Percentiles rank a stretch among this genome's conserved stretches.
phyloP scores from a whole-genome alignment of 2,797 vertebrate species.

The Apodemus agrarius region DNA sequence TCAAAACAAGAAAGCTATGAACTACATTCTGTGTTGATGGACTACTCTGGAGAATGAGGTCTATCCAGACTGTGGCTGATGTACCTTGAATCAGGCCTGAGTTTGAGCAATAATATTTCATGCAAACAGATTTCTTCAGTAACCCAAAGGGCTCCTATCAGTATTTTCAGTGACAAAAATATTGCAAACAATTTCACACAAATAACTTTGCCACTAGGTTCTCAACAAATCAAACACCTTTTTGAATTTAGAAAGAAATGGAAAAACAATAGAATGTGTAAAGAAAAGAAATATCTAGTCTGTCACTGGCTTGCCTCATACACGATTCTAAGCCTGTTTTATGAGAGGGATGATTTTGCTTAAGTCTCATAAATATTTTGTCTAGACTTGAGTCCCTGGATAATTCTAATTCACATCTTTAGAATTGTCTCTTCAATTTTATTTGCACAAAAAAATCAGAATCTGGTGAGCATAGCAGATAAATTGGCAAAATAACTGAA shows the following conservation, averaged over 20 bases:
- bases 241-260: constrained; percentile 4
- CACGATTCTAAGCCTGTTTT: constrained; percentile 6
- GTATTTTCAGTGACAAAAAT: not conserved
- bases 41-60: not conserved
- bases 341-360: constrained; percentile 10
- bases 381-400: not conserved
- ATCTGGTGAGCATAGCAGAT: not conserved
- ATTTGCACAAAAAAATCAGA: not conserved
- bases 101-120: not conserved
- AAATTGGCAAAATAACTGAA: not conserved
- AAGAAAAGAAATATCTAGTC: not conserved
- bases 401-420: constrained; percentile 27
- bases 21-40: not conserved
- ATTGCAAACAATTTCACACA: not conserved
- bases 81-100: not conserved
- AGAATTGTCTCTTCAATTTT: not conserved
- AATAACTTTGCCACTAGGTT: not conserved
- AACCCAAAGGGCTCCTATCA: not conserved
- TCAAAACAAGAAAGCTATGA: not conserved
- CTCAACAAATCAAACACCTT: constrained; percentile 30
- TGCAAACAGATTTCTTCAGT: constrained; percentile 31
- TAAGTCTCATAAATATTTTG: not conserved
- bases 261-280: not conserved
- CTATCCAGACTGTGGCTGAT: not conserved
- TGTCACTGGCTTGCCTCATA: not conserved